Evolutionary conservation across 2,888 invertebrate genomes (phyloP).

Genomic region (Oxyteleia sp.): DNA sequence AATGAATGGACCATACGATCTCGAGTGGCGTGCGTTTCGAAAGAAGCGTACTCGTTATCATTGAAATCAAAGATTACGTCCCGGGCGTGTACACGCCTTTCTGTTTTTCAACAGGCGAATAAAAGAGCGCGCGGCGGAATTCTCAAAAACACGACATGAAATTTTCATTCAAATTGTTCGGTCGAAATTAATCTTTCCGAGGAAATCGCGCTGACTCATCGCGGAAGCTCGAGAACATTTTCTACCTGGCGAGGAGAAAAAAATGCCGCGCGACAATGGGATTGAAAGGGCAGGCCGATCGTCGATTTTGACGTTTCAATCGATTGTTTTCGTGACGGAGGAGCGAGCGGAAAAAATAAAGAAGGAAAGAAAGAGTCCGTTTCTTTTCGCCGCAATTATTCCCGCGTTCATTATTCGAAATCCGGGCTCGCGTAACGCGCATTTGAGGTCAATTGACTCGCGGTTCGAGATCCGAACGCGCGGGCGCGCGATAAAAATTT

Average conservation of each 20-base stretch:
- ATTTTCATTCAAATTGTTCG: slow-evolving; percentile 30
- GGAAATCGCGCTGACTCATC: neutral
- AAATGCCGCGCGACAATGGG: too few relatives aligned
- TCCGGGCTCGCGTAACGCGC: slow-evolving; percentile 15
- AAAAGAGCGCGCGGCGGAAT: slow-evolving; percentile 27
- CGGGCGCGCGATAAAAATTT: slow-evolving; percentile 7
- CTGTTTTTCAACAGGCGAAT: slow-evolving; percentile 40
- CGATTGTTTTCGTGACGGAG: slow-evolving; percentile 1
- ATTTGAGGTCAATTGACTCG: slow-evolving; percentile 32
- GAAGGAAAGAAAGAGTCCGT: too few relatives aligned
- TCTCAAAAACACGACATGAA: slow-evolving; percentile 19
- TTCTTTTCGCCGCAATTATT: slow-evolving; percentile 1
- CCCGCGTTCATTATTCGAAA: slow-evolving; percentile 17
- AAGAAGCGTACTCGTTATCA: slow-evolving; percentile 62
- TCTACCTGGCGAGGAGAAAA: neutral
- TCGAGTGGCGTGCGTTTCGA: slow-evolving; percentile 27
- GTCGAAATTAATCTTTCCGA: neutral
- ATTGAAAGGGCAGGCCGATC: too few relatives aligned
- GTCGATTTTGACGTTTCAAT: slow-evolving; percentile 13
- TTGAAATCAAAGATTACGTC: slow-evolving; percentile 64
- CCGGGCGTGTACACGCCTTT: slow-evolving; percentile 42
- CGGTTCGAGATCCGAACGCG: slow-evolving; percentile 16
- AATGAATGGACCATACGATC: slow-evolving; percentile 12
- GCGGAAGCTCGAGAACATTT: neutral
- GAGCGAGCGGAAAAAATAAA: too few relatives aligned